Percentiles rank a stretch among this genome's conserved stretches.
These are phyloP conservation scores for Neoniphon sammara DNA, from an alignment of 2,797 vertebrate species.

Conservation along the genomic window DNA sequence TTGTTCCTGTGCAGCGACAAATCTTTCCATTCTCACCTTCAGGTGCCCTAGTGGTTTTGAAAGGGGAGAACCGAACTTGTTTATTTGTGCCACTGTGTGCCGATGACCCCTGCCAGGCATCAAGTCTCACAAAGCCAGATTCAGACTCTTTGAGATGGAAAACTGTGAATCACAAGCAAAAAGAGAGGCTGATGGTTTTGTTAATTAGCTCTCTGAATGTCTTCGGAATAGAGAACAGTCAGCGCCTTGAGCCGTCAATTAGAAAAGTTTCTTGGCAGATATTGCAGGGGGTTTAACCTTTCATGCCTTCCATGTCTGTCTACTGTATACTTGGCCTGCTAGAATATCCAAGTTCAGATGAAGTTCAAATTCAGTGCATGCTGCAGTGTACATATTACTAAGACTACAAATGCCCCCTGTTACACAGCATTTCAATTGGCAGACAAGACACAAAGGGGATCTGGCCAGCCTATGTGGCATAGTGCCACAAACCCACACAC, in stretches of 20 bases:
- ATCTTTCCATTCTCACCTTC: constrained; percentile 31
- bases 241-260: constrained; percentile 60
- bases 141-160: constrained; percentile 56
- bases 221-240: constrained; percentile 57
- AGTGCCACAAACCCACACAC: constrained; percentile 30
- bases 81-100: constrained; percentile 13
- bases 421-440: constrained; percentile 2
- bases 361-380: constrained; percentile 26
- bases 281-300: constrained; percentile 46
- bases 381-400: neutral
- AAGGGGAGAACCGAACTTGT: constrained; percentile 8
- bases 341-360: constrained; percentile 27
- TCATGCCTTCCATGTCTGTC: constrained; percentile 19
- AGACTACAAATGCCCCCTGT: constrained; percentile 3
- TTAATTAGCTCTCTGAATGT: constrained; percentile 70
- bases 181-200: constrained; percentile 65
- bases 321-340: neutral
- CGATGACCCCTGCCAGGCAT: constrained; percentile 61
- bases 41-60: constrained; percentile 19
- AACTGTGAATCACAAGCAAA: constrained; percentile 54
- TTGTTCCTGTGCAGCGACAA: constrained; percentile 20
- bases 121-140: constrained; percentile 52
- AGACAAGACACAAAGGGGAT: neutral
- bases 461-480: constrained; percentile 6
- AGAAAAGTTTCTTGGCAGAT: constrained; percentile 42